Percentiles rank a stretch among this genome's conserved stretches.
Conservation (phyloP, 92 coral and sea anemone species). For the Parazoanthus atlanticus region DNA sequence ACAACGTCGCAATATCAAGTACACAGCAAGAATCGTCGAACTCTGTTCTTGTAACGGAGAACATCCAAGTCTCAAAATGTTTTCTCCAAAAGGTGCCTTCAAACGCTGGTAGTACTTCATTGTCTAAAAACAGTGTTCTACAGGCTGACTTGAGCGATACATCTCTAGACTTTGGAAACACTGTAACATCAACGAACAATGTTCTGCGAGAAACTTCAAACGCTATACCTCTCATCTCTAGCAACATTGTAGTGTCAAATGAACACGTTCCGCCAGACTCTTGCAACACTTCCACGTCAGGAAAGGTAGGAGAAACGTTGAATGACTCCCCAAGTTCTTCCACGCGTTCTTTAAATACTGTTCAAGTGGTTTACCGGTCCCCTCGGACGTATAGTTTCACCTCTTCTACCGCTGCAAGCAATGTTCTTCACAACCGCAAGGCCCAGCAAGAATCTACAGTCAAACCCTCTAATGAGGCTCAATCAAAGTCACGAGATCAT, state of each 20-base stretch:
- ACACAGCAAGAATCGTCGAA: neutral
- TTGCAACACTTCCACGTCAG: neutral
- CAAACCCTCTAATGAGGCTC: neutral
- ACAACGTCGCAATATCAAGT: neutral
- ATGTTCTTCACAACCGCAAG: neutral
- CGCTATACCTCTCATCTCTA: neutral
- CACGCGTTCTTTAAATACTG: neutral
- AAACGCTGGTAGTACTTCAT: neutral
- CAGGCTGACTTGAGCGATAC: neutral
- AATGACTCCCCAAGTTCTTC: neutral
- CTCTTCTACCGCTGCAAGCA: neutral
- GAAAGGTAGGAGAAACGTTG: neutral
- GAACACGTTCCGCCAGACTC: neutral
- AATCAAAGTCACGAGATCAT: neutral
- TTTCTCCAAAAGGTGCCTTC: neutral
- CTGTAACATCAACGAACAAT: neutral
- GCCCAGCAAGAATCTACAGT: neutral
- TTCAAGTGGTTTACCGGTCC: constrained; percentile 24
- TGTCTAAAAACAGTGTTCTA: no score
- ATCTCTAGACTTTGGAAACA: neutral
- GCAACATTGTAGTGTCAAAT: neutral
- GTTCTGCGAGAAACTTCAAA: neutral
- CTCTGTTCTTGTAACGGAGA: neutral
- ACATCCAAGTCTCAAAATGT: neutral
- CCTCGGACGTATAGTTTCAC: neutral